Conservation (phyloP, 2,888 invertebrate genomes). For the Yponomeuta evonymella region DNA sequence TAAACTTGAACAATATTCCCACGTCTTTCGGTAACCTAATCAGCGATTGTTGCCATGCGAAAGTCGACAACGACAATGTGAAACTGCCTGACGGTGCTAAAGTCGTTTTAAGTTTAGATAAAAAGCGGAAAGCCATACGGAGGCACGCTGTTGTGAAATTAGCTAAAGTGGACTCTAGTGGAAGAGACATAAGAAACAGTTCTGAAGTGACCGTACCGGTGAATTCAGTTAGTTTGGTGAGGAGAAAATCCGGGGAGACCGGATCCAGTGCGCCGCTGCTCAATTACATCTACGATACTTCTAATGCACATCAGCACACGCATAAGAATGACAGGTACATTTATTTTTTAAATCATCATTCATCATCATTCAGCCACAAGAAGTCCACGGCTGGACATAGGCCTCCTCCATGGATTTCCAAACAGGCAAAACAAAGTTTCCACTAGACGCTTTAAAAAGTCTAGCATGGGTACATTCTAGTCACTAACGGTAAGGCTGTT, state of each 20-base stretch:
- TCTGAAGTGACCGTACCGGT: slow-evolving; percentile 28
- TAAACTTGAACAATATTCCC: background rate
- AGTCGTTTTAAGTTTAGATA: slow-evolving; percentile 26
- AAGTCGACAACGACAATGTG: slow-evolving; percentile 14
- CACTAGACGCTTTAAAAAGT: too few species aligned
- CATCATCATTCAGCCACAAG: too few species aligned
- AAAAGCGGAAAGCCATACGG: slow-evolving; percentile 42
- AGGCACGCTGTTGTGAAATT: slow-evolving; percentile 44
- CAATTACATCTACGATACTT: slow-evolving; percentile 68
- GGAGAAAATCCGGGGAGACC: slow-evolving; percentile 56
- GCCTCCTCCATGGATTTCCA: too few species aligned
- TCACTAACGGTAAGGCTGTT: too few species aligned
- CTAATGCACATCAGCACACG: slow-evolving; percentile 51
- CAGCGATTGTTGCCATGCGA: slow-evolving; percentile 36
- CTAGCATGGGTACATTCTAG: too few species aligned
- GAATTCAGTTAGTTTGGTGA: slow-evolving; percentile 23
- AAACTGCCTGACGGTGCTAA: slow-evolving; percentile 29
- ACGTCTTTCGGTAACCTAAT: slow-evolving; percentile 23
- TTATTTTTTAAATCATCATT: slow-evolving; percentile 3
- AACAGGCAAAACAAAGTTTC: too few species aligned
- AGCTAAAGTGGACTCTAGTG: slow-evolving; percentile 32
- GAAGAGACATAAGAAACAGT: slow-evolving; percentile 19
- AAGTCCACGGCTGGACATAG: too few species aligned
- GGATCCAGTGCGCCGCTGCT: slow-evolving; percentile 64
- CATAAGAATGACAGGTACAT: slow-evolving; percentile 61